Evolutionary conservation across 2,797 vertebrate species (phyloP).

Genomic region (Paedocypris micromegethes): DNA sequence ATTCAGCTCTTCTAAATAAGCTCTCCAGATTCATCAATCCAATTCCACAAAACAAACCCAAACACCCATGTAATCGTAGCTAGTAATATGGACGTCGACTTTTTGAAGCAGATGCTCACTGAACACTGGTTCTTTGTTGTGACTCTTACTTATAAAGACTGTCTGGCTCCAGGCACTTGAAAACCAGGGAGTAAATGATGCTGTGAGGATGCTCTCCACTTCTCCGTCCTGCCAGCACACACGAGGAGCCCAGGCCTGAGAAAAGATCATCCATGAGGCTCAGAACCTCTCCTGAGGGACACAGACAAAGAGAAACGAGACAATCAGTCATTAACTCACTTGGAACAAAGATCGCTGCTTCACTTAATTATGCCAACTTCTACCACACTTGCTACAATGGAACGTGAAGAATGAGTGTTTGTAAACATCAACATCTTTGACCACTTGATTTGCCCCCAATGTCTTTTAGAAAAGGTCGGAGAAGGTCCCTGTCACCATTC

Average conservation of each 20-base stretch:
- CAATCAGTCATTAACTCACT: not conserved
- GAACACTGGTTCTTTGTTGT: not conserved
- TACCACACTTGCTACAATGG: too few relatives aligned
- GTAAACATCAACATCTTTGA: too few relatives aligned
- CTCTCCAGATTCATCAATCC: too few relatives aligned
- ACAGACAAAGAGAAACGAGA: slow-evolving; percentile 18
- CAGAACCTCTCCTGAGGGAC: slow-evolving; percentile 83
- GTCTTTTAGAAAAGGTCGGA: too few relatives aligned
- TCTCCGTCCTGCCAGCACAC: slow-evolving; percentile 86
- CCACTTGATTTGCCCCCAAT: too few relatives aligned
- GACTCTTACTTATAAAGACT: slow-evolving; percentile 94
- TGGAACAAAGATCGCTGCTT: too few relatives aligned
- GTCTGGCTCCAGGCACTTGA: slow-evolving; percentile 98
- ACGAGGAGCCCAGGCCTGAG: slow-evolving; percentile 89
- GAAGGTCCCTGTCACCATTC: too few relatives aligned
- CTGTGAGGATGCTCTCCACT: slow-evolving; percentile 79
- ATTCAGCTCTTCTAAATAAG: too few relatives aligned
- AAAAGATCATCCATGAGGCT: slow-evolving; percentile 94
- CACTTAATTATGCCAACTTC: too few relatives aligned
- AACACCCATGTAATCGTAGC: too few relatives aligned
- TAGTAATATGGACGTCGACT: not conserved
- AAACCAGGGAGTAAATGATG: slow-evolving; percentile 89
- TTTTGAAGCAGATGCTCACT: not conserved
- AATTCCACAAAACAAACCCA: too few relatives aligned
- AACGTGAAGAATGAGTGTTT: too few relatives aligned